These are phyloP conservation scores for Oryzias sinensis DNA, from an alignment of 2,797 vertebrate species.

Conservation along the genomic window DNA sequence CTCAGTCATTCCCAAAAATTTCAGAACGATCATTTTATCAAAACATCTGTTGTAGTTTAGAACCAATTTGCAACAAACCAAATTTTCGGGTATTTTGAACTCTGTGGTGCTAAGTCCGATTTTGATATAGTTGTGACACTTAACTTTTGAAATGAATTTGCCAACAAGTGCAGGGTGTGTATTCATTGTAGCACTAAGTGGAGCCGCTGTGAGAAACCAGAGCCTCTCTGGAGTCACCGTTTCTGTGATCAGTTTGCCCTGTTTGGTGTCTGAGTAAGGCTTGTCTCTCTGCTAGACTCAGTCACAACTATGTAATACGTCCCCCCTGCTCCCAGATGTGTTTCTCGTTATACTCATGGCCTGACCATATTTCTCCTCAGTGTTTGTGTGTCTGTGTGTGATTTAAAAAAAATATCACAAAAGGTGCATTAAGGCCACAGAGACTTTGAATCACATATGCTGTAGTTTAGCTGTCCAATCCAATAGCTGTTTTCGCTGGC, in stretches of 20 bases:
- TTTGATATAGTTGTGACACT: conserved; percentile 18
- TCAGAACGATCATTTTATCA: conserved; percentile 43
- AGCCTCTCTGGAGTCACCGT: conserved; percentile 29
- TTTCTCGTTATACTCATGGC: conserved; percentile 66
- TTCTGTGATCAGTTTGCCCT: conserved; percentile 50
- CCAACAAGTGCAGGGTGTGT: conserved; percentile 45
- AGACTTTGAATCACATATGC: conserved; percentile 46
- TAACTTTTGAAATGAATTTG: conserved; percentile 17
- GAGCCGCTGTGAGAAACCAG: conserved; percentile 40
- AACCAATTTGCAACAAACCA: conserved; percentile 9
- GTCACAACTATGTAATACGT: conserved; percentile 27
- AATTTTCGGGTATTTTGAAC: conserved; percentile 1
- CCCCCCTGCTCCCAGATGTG: conserved; percentile 39
- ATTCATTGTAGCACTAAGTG: conserved; percentile 33
- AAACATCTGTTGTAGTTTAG: conserved; percentile 53
- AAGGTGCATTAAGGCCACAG: conserved; percentile 37
- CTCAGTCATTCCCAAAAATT: conserved; percentile 37
- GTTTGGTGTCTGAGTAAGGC: conserved; percentile 24
- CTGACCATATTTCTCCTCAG: conserved; percentile 53
- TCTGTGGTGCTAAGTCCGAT: conserved; percentile 1
- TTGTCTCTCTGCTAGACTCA: conserved; percentile 14
- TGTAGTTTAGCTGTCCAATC: conserved; percentile 40
- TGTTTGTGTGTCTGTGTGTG: conserved; percentile 36
- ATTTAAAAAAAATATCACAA: conserved; percentile 9
- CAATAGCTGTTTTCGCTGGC: too few species aligned